phyloP scores from a whole-genome alignment of 2,888 invertebrate species.

The Acrocera orbiculus region DNA sequence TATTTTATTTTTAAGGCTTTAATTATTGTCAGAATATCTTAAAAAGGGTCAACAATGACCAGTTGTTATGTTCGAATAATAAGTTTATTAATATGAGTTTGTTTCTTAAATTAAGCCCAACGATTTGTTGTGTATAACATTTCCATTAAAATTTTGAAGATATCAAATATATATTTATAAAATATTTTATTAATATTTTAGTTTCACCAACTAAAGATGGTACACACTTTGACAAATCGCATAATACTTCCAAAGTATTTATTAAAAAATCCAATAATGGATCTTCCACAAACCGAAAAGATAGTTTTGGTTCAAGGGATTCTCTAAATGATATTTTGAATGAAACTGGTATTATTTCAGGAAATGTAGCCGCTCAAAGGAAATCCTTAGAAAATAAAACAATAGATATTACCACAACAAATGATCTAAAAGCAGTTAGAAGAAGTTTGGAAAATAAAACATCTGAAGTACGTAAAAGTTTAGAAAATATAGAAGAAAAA shows the following conservation, averaged over 20 bases:
- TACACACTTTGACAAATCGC: conserved; percentile 32
- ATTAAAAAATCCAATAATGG: conserved; percentile 21
- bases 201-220: conserved; percentile 19
- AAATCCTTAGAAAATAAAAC: conserved; percentile 34
- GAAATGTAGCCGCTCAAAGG: conserved; percentile 36
- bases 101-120: no score
- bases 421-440: conserved; percentile 5
- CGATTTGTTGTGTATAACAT: no score
- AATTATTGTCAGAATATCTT: no score
- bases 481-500: conserved; percentile 30
- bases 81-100: no score
- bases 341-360: conserved; percentile 26
- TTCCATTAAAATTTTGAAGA: no score
- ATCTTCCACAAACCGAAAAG: conserved; percentile 24
- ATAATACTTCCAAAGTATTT: conserved; percentile 18
- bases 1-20: no score
- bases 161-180: no score
- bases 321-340: conserved; percentile 29
- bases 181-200: no score
- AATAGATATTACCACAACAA: conserved; percentile 19
- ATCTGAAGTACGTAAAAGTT: conserved; percentile 24
- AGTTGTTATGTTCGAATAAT: no score
- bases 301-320: conserved; percentile 29
- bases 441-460: conserved; percentile 14
- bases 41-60: no score